Evolutionary conservation across 2,888 invertebrate genomes (phyloP).

Genomic region (Lutraria lutraria): DNA sequence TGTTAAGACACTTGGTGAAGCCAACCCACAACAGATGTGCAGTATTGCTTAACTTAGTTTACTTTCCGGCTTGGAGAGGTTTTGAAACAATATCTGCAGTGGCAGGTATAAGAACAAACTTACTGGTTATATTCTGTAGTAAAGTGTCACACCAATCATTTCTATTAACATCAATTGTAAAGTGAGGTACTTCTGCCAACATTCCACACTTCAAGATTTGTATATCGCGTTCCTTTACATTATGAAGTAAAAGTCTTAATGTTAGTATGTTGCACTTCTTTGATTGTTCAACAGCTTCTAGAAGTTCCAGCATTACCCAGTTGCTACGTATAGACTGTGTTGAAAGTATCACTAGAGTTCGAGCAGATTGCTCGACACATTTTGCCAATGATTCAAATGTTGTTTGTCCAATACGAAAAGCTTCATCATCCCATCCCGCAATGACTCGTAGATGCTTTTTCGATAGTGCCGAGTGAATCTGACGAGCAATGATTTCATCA

Average conservation of each 20-base stretch:
- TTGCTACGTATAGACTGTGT: constrained; percentile 52
- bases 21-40: too few relatives aligned
- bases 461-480: not conserved
- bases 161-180: constrained; percentile 14
- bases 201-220: constrained; percentile 26
- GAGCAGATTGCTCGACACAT: constrained; percentile 15
- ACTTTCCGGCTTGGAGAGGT: too few relatives aligned
- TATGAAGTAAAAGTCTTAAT: constrained; percentile 44
- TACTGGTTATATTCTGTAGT: constrained; percentile 21
- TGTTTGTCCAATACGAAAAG: constrained; percentile 5
- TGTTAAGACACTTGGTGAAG: too few relatives aligned
- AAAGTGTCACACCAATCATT: constrained; percentile 24
- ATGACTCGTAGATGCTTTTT: not conserved
- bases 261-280: constrained; percentile 44
- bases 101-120: not conserved
- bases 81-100: too few relatives aligned
- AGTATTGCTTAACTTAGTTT: too few relatives aligned
- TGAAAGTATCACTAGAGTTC: constrained; percentile 48
- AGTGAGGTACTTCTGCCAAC: constrained; percentile 24
- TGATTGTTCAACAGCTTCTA: constrained; percentile 59
- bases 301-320: constrained; percentile 56
- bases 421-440: constrained; percentile 1
- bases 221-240: constrained; percentile 24
- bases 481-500: constrained; percentile 17
- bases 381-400: constrained; percentile 12